A percentile compares a stretch with the other conserved stretches of the same genome.
phyloP scores from a whole-genome alignment of 64 coral and sea anemone genomes.

The Actinia equina region DNA sequence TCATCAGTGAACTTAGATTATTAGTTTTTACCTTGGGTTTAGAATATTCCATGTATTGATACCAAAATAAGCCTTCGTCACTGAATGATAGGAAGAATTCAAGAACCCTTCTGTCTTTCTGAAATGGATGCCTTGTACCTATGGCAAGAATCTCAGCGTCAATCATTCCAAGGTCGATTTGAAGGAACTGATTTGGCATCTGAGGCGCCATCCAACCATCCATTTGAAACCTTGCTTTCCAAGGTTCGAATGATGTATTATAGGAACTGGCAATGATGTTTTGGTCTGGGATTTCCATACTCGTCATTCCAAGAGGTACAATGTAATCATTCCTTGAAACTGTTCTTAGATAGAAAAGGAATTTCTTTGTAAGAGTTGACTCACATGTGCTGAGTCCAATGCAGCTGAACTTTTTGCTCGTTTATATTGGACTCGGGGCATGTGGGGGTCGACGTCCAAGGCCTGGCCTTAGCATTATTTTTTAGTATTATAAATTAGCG shows the following conservation, averaged over 20 bases:
- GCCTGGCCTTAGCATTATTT: too few species aligned
- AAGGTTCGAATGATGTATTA: not conserved
- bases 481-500: too few species aligned
- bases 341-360: not conserved
- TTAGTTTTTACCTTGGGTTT: conserved; percentile 33
- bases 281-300: not conserved
- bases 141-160: conserved; percentile 11
- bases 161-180: conserved; percentile 6
- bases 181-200: conserved; percentile 6
- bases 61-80: conserved; percentile 48
- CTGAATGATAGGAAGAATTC: conserved; percentile 54
- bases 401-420: too few species aligned
- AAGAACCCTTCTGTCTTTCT: not conserved
- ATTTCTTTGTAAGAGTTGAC: not conserved
- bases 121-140: not conserved
- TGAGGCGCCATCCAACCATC: not conserved
- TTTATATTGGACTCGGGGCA: too few species aligned
- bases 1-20: not conserved
- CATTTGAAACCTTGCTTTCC: conserved; percentile 3
- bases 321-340: not conserved
- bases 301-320: conserved; percentile 19
- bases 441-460: too few species aligned
- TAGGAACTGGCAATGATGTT: conserved; percentile 9
- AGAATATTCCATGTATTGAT: conserved; percentile 34
- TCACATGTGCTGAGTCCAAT: too few species aligned